Conservation (phyloP, 2,113 vertebrate genomes). For the Corydoras sp. region DNA sequence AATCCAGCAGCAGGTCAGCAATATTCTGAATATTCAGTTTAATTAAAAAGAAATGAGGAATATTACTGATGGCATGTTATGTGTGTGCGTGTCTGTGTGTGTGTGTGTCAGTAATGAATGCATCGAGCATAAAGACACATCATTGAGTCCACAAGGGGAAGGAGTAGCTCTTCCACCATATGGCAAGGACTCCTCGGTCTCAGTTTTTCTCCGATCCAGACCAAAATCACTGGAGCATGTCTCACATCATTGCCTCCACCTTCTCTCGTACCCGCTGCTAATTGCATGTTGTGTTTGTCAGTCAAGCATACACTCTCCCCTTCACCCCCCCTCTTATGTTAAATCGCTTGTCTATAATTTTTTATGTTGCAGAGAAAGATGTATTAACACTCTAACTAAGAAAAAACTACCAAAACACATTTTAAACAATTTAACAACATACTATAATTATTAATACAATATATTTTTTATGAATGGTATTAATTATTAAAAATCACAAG, state of each 20-base stretch:
- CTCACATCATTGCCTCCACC: conserved; percentile 78
- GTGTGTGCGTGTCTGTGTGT: conserved; percentile 29
- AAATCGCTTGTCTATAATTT: too few species aligned
- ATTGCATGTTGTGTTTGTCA: conserved; percentile 88
- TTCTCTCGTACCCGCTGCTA: conserved; percentile 71
- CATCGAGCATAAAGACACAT: conserved; percentile 5
- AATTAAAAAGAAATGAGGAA: too few species aligned
- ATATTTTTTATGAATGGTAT: too few species aligned
- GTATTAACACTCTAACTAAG: too few species aligned
- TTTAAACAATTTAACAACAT: too few species aligned
- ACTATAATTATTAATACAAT: too few species aligned
- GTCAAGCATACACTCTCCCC: conserved; percentile 67
- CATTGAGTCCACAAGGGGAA: conserved; percentile 23
- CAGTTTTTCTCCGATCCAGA: conserved; percentile 74
- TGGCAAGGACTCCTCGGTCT: conserved; percentile 78
- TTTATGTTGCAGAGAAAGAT: too few species aligned
- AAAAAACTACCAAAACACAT: too few species aligned
- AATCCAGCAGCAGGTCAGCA: too few species aligned
- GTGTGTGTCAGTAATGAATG: conserved; percentile 19
- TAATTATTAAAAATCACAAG: too few species aligned
- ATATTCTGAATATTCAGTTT: too few species aligned
- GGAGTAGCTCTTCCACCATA: conserved; percentile 70
- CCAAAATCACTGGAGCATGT: conserved; percentile 77
- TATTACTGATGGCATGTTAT: conserved; percentile 6
- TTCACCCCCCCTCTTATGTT: conserved; percentile 13